A percentile compares a stretch with the other conserved stretches of the same genome.
These are phyloP conservation scores for Scaptomyza cyrtandrae DNA, from an alignment of 2,888 invertebrate genomes.

Conservation along the genomic window DNA sequence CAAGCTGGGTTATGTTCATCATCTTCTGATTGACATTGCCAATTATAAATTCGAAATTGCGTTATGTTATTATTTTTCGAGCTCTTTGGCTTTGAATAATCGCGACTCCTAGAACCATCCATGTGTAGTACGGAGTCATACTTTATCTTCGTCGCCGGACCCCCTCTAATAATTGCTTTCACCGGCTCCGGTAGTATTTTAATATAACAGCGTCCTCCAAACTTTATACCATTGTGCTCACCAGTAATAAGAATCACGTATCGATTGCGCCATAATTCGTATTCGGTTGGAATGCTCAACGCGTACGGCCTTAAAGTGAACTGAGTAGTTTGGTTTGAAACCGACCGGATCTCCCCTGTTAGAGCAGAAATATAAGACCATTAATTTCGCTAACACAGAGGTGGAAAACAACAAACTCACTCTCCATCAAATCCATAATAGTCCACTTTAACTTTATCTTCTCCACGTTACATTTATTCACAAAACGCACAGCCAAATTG, in stretches of 20 bases:
- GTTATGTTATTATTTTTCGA: rapidly evolving
- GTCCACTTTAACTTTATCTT: conserved; percentile 24
- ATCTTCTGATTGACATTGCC: conserved; percentile 38
- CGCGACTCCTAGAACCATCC: conserved; percentile 56
- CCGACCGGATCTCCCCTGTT: neutral
- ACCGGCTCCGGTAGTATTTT: neutral
- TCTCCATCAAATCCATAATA: conserved; percentile 15
- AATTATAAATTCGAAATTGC: conserved; percentile 47
- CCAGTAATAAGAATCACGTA: conserved; percentile 38
- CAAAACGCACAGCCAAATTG: neutral
- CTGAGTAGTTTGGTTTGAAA: neutral
- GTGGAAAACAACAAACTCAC: conserved; percentile 10
- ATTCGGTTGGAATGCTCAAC: neutral
- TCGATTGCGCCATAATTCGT: conserved; percentile 18
- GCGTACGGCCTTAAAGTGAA: conserved; percentile 26
- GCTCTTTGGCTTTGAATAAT: conserved; percentile 31
- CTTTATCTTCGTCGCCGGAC: rapidly evolving
- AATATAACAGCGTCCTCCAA: conserved; percentile 53
- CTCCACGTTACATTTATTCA: neutral
- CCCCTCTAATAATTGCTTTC: conserved; percentile 56
- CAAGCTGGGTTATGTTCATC: conserved; percentile 37
- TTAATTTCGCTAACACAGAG: neutral
- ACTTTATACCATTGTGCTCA: neutral
- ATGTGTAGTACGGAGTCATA: neutral
- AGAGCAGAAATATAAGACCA: neutral